These are phyloP conservation scores for Kradibia gibbosae DNA, from an alignment of 1,140 invertebrate genomes.

Conservation along the genomic window DNA sequence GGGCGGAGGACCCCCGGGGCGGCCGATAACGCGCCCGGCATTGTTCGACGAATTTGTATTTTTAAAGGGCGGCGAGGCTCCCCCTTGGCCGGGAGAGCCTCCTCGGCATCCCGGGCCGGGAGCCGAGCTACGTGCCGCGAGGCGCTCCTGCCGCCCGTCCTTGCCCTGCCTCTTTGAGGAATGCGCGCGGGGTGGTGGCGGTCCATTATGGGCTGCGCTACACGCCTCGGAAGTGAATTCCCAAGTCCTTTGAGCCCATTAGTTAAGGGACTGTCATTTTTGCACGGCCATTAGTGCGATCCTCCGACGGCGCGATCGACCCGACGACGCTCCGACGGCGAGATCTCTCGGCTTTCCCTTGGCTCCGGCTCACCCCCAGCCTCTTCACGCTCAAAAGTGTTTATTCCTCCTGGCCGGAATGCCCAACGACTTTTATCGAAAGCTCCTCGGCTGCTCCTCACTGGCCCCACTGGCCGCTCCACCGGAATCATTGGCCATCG, in stretches of 20 bases:
- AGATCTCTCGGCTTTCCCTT: too few relatives aligned
- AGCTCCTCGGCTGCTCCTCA: too few relatives aligned
- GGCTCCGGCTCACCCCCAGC: too few relatives aligned
- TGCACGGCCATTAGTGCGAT: neutral
- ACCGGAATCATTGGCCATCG: too few relatives aligned
- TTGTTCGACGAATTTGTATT: constrained; percentile 68
- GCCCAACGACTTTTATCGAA: too few relatives aligned
- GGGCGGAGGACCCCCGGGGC: constrained; percentile 54
- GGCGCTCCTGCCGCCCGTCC: neutral
- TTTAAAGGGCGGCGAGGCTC: too few relatives aligned
- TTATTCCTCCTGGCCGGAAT: too few relatives aligned
- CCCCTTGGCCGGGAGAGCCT: too few relatives aligned
- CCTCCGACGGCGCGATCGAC: neutral
- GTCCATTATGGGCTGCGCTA: neutral
- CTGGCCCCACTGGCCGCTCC: too few relatives aligned
- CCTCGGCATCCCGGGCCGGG: neutral
- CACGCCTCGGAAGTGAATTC: neutral
- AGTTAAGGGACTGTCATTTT: neutral
- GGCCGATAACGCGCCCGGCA: constrained; percentile 64
- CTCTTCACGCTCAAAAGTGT: too few relatives aligned
- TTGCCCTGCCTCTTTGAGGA: neutral
- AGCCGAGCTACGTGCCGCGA: neutral
- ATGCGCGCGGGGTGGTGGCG: neutral
- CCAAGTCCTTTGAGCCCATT: neutral
- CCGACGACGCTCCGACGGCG: neutral